phyloP scores from a whole-genome alignment of 2,113 vertebrate species.

The Engraulis encrasicolus region DNA sequence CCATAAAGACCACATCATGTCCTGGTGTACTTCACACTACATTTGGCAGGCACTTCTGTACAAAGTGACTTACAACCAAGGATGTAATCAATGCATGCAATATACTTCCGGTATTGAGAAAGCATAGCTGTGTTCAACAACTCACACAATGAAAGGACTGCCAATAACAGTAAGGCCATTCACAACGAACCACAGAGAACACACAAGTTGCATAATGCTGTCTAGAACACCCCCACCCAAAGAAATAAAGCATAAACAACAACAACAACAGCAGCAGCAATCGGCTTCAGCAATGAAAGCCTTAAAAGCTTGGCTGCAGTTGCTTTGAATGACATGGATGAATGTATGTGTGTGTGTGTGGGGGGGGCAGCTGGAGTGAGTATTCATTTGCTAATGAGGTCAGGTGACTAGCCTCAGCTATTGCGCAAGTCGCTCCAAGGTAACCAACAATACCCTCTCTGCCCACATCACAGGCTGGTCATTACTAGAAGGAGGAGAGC shows the following conservation, averaged over 20 bases:
- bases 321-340: conserved; percentile 23
- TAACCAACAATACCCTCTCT: conserved; percentile 60
- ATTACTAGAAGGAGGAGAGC: not conserved
- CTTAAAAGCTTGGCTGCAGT: conserved; percentile 43
- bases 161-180: not conserved
- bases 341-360: conserved; percentile 27
- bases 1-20: too few relatives aligned
- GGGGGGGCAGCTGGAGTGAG: conserved; percentile 25
- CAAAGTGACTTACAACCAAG: too few relatives aligned
- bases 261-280: too few relatives aligned
- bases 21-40: too few relatives aligned
- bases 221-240: not conserved
- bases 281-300: too few relatives aligned
- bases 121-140: not conserved
- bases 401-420: conserved; percentile 53
- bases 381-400: conserved; percentile 73
- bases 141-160: not conserved
- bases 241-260: not conserved
- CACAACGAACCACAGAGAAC: not conserved
- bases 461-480: not conserved
- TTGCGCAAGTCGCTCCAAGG: conserved; percentile 64
- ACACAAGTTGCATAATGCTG: not conserved
- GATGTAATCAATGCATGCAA: too few relatives aligned
- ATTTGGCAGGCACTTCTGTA: too few relatives aligned
- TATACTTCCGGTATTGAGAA: too few relatives aligned